Percentiles rank a stretch among this genome's conserved stretches.
Conservation (phyloP, 1,140 invertebrate species). For the Idris sp. region DNA sequence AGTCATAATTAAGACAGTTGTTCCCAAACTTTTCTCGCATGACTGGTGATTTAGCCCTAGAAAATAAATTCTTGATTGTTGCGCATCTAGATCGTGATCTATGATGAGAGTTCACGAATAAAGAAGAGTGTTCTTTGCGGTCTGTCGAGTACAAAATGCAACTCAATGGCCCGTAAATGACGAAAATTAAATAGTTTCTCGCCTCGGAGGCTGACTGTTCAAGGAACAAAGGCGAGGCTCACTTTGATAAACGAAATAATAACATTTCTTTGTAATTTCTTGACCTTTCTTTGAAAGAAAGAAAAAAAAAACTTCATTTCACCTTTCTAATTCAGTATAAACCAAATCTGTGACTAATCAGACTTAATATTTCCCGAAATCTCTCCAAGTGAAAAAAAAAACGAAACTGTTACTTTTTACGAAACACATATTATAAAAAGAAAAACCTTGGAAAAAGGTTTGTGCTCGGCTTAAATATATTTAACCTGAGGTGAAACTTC, state of each 20-base stretch:
- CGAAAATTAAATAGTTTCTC: slow-evolving; percentile 58
- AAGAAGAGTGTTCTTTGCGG: slow-evolving; percentile 46
- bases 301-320: slow-evolving; percentile 17
- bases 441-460: slow-evolving; percentile 19
- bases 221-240: slow-evolving; percentile 22
- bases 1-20: slow-evolving; percentile 44
- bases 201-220: slow-evolving; percentile 12
- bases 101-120: slow-evolving; percentile 46
- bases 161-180: slow-evolving; percentile 60
- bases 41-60: slow-evolving; percentile 43
- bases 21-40: slow-evolving; percentile 37
- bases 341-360: slow-evolving; percentile 34
- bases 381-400: too few species aligned
- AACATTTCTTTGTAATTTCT: slow-evolving; percentile 18
- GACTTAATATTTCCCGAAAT: too few species aligned
- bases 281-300: slow-evolving; percentile 38
- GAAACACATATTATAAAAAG: too few species aligned
- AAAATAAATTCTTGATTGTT: slow-evolving; percentile 58
- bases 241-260: slow-evolving; percentile 20
- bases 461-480: neutral
- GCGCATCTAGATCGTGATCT: slow-evolving; percentile 58
- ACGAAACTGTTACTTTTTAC: too few species aligned
- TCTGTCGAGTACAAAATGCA: slow-evolving; percentile 50
- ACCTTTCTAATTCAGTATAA: slow-evolving; percentile 8
- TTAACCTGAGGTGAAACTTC: too few species aligned